These are phyloP conservation scores for Halictus quadricinctus DNA, from an alignment of 2,888 invertebrate genomes.

Conservation along the genomic window DNA sequence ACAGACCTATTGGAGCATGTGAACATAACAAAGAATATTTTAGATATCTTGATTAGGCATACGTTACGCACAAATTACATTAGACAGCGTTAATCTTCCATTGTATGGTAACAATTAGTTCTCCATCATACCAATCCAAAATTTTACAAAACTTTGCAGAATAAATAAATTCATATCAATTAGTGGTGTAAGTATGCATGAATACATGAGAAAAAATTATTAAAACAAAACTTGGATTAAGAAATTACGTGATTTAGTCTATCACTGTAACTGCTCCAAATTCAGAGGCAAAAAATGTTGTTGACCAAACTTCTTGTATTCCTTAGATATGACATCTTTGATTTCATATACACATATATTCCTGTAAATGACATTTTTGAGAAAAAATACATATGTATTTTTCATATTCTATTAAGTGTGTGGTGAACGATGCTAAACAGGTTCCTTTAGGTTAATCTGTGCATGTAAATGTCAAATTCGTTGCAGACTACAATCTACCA, in stretches of 20 bases:
- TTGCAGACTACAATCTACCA: slow-evolving; percentile 43
- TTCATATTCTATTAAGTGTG: slow-evolving; percentile 9
- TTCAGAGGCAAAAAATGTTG: slow-evolving; percentile 8
- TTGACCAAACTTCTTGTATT: neutral
- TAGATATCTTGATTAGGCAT: slow-evolving; percentile 7
- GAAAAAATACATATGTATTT: slow-evolving; percentile 9
- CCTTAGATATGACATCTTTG: slow-evolving; percentile 18
- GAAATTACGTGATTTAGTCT: slow-evolving; percentile 32
- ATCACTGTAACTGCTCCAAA: slow-evolving; percentile 23
- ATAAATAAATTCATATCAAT: neutral
- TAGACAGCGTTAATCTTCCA: neutral
- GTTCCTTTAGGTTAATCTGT: slow-evolving; percentile 50
- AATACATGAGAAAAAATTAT: neutral
- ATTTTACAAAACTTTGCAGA: neutral
- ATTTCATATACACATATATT: slow-evolving; percentile 12
- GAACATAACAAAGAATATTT: slow-evolving; percentile 47
- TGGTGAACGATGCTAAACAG: slow-evolving; percentile 29
- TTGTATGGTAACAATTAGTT: neutral
- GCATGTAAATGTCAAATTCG: slow-evolving; percentile 53
- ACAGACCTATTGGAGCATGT: slow-evolving; percentile 68
- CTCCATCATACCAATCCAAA: neutral
- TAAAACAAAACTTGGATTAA: neutral
- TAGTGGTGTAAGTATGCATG: neutral
- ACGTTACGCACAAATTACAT: neutral
- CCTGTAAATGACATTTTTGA: neutral